A percentile compares a stretch with the other conserved stretches of the same genome.
Conservation (phyloP, 2,113 vertebrate species). For the Spea bombifrons region DNA sequence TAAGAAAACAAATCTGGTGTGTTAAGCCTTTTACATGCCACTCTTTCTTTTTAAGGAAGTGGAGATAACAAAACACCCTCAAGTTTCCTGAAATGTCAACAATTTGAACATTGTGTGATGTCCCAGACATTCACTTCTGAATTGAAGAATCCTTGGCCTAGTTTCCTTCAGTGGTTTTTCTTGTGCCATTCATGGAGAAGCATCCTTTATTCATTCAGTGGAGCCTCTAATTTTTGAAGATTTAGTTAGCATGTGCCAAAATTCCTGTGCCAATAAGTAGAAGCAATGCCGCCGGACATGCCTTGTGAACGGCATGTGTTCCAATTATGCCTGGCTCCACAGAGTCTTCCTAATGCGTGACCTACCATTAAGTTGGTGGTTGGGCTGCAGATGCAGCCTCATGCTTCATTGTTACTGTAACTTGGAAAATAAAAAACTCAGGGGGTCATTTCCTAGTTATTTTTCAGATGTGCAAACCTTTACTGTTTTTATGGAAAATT, state of each 20-base stretch:
- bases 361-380: not conserved
- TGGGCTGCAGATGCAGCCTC: not conserved
- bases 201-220: not conserved
- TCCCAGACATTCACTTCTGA: not conserved
- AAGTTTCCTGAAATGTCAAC: conserved; percentile 25
- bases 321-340: conserved; percentile 42
- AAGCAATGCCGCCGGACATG: conserved; percentile 15
- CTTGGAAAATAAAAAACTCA: too few relatives aligned
- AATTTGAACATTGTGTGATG: conserved; percentile 11
- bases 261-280: conserved; percentile 36
- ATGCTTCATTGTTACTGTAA: not conserved
- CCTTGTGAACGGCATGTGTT: conserved; percentile 33
- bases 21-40: conserved; percentile 47
- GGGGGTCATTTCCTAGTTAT: too few relatives aligned
- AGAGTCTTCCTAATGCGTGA: conserved; percentile 40
- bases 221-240: conserved; percentile 17
- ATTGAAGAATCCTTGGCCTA: not conserved
- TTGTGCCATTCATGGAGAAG: not conserved
- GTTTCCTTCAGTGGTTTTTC: not conserved
- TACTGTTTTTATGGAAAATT: too few relatives aligned
- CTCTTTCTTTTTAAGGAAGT: conserved; percentile 45
- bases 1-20: conserved; percentile 45
- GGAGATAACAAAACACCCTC: conserved; percentile 28
- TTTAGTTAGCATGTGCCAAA: conserved; percentile 25
- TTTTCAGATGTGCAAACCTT: too few relatives aligned